Evolutionary conservation across 2,888 invertebrate genomes (phyloP), one percentile per base, ranked within the genome.

Genomic region (Yponomeuta malinellus): DNA sequence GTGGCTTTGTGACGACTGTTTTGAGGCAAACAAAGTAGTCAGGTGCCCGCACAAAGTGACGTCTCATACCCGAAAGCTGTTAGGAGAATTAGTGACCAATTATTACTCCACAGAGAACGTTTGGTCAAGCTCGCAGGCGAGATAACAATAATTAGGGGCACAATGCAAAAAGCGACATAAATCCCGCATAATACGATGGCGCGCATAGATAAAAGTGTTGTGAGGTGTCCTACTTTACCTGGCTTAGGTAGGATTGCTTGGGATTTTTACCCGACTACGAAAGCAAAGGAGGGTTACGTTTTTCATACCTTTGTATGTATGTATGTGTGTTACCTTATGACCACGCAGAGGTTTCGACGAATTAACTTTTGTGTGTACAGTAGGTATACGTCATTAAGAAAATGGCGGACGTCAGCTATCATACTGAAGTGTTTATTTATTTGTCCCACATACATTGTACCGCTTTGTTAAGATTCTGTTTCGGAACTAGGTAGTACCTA

Each of bases 101-200:
- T 91, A 92, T 89, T 87, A 83, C 82, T 84, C 84, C 79, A 84
- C 86, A 86, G 87, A 86, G 85, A 84, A 84, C 77, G 83, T 84
- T 78, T 86, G 88, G 90, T 90, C 88, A 90, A 88, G 87, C 88
- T 59, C 85, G 85, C 86, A 86, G 23, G 86, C 83, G 78, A 87
- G 92, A 91, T 92, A 92, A 91, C 90, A 92, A 91, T 90, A 91
- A 92, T 92, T 92, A 91, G 89, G 83, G 77, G 87, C 86, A 89
- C 86, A 80, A 78, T 79, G 86, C 88, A 91, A 90, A 92, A 92
- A 92, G 87, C 90, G 91, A 90, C 91, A 92, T 91, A 91, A 91
- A 92, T 92, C 90, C 89, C 84, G 87, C 88, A 91, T 91, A 90
- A 90, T 92, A 91, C 90, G 88, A 86, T 84, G 84, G 80, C 77